Conservation (phyloP, 2,113 vertebrate genomes). For the Shinisaurus crocodilurus region DNA sequence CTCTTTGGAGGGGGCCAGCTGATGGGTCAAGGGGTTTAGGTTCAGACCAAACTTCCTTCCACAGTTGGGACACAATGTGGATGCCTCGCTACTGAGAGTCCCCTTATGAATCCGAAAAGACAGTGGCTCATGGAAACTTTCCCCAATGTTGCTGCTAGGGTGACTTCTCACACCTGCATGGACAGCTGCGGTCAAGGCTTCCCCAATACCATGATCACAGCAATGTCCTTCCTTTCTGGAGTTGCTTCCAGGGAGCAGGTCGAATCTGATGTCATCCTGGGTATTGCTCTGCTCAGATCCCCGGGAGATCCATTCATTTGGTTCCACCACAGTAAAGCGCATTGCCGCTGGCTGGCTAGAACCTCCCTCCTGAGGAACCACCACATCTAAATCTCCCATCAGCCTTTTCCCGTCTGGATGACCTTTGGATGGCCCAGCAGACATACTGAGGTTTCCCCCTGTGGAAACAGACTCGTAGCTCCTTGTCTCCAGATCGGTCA, state of each 20-base stretch:
- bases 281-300: background rate
- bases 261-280: background rate
- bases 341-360: background rate
- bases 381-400: background rate
- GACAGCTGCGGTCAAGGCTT: background rate
- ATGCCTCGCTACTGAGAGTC: fast-evolving
- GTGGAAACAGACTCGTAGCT: background rate
- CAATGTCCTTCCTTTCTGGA: background rate
- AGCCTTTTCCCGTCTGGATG: background rate
- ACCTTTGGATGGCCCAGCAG: background rate
- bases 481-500: background rate
- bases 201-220: background rate
- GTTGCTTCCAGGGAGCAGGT: background rate
- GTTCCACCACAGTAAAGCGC: background rate
- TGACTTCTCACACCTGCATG: background rate
- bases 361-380: background rate
- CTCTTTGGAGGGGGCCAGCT: no score
- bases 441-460: background rate
- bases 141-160: no score
- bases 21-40: background rate
- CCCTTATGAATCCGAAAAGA: background rate
- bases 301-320: background rate
- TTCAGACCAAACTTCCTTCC: background rate
- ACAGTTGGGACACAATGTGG: background rate
- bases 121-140: background rate